Conservation (phyloP, 2,797 vertebrate genomes). For the Sternotherus odoratus region DNA sequence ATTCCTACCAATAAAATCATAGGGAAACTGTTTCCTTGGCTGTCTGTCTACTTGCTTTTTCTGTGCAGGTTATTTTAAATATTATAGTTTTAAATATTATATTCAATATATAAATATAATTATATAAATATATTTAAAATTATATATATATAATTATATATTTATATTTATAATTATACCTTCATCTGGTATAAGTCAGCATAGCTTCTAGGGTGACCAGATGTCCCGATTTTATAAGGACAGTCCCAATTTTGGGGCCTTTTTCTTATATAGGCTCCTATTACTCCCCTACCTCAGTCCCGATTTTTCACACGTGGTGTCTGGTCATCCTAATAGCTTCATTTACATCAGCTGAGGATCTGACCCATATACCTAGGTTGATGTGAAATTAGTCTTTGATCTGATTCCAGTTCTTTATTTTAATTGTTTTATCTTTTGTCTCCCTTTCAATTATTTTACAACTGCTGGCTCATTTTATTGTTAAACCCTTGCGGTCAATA, state of each 20-base stretch:
- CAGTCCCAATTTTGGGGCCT: too few relatives aligned
- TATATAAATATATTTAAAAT: neutral
- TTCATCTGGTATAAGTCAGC: neutral
- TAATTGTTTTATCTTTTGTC: neutral
- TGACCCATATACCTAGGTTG: neutral
- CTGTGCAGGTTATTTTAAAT: neutral
- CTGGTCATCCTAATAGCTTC: neutral
- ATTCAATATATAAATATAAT: too few relatives aligned
- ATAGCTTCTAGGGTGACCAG: neutral
- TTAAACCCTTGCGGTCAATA: constrained; percentile 24
- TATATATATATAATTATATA: neutral
- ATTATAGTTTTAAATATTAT: neutral
- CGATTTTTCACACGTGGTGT: too few relatives aligned
- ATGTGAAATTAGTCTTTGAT: neutral
- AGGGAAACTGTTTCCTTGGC: neutral
- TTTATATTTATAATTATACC: neutral
- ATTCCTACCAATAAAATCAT: neutral
- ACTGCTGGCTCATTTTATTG: constrained; percentile 9
- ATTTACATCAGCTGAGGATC: neutral
- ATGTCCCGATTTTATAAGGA: too few relatives aligned
- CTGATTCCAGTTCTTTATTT: neutral
- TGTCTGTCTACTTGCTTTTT: neutral
- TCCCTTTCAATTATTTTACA: constrained; percentile 19
- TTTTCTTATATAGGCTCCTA: too few relatives aligned
- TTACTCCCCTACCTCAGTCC: too few relatives aligned